These are phyloP conservation scores for western clawed frog (Xenopus tropicalis) DNA, from an alignment of 2,113 vertebrate genomes.

Conservation along the genomic window DNA sequence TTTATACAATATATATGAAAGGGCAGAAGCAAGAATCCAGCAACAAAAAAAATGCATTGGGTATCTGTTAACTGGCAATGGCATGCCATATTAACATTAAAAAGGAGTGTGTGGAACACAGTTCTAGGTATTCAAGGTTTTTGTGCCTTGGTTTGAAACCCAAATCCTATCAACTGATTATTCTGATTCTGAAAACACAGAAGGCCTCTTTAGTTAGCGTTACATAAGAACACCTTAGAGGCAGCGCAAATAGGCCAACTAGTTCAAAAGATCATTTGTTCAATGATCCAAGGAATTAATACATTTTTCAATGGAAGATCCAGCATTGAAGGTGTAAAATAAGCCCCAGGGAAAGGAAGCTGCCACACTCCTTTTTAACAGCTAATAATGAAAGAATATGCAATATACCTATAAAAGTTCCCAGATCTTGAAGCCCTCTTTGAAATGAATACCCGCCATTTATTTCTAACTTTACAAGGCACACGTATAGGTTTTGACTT, in stretches of 20 bases:
- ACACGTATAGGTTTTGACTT: constrained; percentile 14
- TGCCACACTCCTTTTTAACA: background rate
- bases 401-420: background rate
- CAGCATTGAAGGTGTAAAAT: constrained; percentile 18
- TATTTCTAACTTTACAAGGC: constrained; percentile 8
- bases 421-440: background rate
- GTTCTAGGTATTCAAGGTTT: constrained; percentile 26
- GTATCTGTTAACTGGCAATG: too few species aligned
- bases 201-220: constrained; percentile 15
- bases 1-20: too few species aligned
- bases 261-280: background rate
- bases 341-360: background rate
- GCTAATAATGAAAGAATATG: background rate
- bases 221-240: constrained; percentile 19
- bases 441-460: background rate
- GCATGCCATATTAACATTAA: too few species aligned
- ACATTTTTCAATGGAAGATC: background rate
- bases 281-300: background rate
- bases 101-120: constrained; percentile 30
- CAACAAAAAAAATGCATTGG: too few species aligned
- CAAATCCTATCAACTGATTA: background rate
- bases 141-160: background rate
- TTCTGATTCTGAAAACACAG: background rate
- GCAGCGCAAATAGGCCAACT: constrained; percentile 5
- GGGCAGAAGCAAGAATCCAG: too few species aligned